A percentile compares a stretch with the other conserved stretches of the same genome.
Evolutionary conservation across 1,140 invertebrate species (phyloP).

Genomic region (Atta colombica): DNA sequence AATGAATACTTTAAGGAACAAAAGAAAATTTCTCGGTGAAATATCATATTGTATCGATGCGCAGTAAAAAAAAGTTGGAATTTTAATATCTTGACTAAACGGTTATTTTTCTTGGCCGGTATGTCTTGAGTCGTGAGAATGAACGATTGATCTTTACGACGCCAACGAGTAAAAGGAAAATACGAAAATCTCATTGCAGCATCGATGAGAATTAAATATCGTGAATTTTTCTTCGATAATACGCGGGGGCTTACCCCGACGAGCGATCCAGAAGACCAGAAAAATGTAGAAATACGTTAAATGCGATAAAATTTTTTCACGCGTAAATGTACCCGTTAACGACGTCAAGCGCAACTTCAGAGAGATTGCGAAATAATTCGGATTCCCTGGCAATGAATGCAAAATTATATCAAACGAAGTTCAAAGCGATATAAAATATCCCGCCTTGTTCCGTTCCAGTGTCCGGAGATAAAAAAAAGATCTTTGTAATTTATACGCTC

Average conservation of each 20-base stretch:
- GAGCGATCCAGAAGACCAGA: conserved; percentile 46
- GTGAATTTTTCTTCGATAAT: conserved; percentile 64
- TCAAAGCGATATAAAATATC: conserved; percentile 63
- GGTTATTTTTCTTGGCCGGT: conserved; percentile 63
- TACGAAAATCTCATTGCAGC: conserved; percentile 46
- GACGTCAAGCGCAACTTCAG: conserved; percentile 62
- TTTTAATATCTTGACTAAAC: conserved; percentile 73
- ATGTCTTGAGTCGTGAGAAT: conserved; percentile 51
- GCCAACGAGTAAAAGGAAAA: conserved; percentile 36
- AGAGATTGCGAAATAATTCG: conserved; percentile 65
- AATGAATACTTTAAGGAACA: conserved; percentile 17
- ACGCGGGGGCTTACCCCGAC: conserved; percentile 18
- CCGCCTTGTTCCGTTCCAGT: conserved; percentile 24
- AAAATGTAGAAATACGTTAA: conserved; percentile 62
- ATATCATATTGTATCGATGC: conserved; percentile 43
- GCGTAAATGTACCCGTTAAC: conserved; percentile 62
- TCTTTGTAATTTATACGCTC: conserved; percentile 54
- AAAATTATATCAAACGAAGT: conserved; percentile 64
- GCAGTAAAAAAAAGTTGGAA: conserved; percentile 45
- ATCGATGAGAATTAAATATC: conserved; percentile 58
- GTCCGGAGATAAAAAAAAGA: conserved; percentile 46
- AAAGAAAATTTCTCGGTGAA: conserved; percentile 57
- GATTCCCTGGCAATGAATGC: conserved; percentile 61
- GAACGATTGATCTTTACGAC: conserved; percentile 32
- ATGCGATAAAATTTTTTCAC: conserved; percentile 62